Conservation (phyloP, 2,113 vertebrate species). For the Sinocyclocheilus anshuiensis region DNA sequence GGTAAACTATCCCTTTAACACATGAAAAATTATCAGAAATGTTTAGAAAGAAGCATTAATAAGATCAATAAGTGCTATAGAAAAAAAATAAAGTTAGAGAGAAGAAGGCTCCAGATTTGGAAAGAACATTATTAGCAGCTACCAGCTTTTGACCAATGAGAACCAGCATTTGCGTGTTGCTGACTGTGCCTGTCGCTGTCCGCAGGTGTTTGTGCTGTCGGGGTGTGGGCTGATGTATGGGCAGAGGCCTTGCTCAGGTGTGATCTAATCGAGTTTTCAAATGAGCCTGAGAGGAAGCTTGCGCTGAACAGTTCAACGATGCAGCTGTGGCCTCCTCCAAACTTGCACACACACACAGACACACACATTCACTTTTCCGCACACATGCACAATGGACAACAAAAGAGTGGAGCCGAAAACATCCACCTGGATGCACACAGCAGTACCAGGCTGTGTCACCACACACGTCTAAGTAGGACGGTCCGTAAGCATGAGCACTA, state of each 20-base stretch:
- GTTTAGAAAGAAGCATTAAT: background rate
- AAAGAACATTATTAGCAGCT: slow-evolving; percentile 26
- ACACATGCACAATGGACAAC: background rate
- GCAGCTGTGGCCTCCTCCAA: slow-evolving; percentile 54
- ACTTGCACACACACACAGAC: slow-evolving; percentile 38
- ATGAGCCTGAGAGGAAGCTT: slow-evolving; percentile 64
- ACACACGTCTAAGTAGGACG: background rate
- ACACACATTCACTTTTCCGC: slow-evolving; percentile 21
- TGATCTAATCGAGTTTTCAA: slow-evolving; percentile 74
- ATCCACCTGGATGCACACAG: slow-evolving; percentile 24
- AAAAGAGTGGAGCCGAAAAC: background rate
- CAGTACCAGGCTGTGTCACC: slow-evolving; percentile 19
- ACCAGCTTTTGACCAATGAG: slow-evolving; percentile 26
- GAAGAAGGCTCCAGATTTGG: background rate
- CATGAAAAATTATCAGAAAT: background rate
- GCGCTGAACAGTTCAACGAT: slow-evolving; percentile 24
- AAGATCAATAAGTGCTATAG: too few species aligned
- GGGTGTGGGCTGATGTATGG: slow-evolving; percentile 65
- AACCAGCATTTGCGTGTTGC: background rate
- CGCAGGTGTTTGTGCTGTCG: slow-evolving; percentile 66
- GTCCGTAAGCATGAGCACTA: background rate
- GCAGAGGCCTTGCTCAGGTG: slow-evolving; percentile 71
- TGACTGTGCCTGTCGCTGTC: slow-evolving; percentile 35
- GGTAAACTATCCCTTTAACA: too few species aligned
- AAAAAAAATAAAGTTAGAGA: background rate